Conservation (phyloP, 2,888 invertebrate genomes). For the Euzophera pinguis region DNA sequence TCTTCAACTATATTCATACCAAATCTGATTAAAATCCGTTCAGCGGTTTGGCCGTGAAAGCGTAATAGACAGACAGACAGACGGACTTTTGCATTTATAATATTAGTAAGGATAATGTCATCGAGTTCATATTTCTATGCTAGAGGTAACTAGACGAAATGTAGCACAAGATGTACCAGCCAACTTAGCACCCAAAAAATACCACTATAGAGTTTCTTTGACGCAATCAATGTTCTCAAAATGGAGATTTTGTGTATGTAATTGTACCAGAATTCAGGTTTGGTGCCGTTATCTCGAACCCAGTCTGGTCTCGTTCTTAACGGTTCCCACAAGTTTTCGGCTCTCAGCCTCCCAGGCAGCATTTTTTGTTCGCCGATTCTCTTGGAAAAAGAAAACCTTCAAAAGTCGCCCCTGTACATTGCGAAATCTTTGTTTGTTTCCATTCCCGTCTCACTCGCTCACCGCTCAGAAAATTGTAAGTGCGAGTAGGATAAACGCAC, state of each 20-base stretch:
- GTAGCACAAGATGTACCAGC: too few relatives aligned
- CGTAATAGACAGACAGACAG: too few relatives aligned
- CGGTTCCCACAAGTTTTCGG: not conserved
- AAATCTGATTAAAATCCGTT: too few relatives aligned
- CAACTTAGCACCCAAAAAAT: too few relatives aligned
- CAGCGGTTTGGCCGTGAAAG: too few relatives aligned
- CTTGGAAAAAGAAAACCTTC: conserved; percentile 9
- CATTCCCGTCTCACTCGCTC: not conserved
- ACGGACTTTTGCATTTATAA: too few relatives aligned
- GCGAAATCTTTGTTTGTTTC: conserved; percentile 3
- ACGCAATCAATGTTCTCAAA: not conserved
- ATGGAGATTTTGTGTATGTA: not conserved
- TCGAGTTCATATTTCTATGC: too few relatives aligned
- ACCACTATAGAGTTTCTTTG: not conserved
- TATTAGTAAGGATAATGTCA: too few relatives aligned
- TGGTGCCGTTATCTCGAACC: not conserved
- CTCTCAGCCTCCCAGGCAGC: not conserved
- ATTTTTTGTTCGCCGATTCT: not conserved
- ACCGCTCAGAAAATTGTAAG: not conserved
- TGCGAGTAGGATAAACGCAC: not conserved
- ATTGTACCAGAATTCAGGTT: not conserved
- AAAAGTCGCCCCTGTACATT: conserved; percentile 7
- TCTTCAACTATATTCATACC: too few relatives aligned
- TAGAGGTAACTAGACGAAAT: too few relatives aligned
- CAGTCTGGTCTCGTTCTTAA: conserved; percentile 4